Evolutionary conservation across 2,888 invertebrate genomes (phyloP).

Genomic region (Leptodirus hochenwartii): DNA sequence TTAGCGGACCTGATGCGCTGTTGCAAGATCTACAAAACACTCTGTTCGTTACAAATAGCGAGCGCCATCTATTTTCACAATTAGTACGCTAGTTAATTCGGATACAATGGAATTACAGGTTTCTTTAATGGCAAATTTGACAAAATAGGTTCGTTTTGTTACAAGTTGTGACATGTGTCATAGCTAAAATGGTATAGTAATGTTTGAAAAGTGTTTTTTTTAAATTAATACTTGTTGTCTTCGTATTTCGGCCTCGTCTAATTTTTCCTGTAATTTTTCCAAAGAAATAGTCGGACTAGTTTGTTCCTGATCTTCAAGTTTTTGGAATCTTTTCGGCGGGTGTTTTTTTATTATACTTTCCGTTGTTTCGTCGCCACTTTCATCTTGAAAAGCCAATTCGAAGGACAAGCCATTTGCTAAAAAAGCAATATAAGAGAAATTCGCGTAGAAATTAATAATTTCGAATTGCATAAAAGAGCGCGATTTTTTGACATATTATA

Average conservation of each 20-base stretch:
- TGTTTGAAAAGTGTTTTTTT: conserved; percentile 4
- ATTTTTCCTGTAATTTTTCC: conserved; percentile 47
- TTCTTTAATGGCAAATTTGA: background rate
- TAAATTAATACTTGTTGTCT: conserved; percentile 32
- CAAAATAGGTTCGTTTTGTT: too few species aligned
- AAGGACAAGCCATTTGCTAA: conserved; percentile 24
- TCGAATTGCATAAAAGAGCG: too few species aligned
- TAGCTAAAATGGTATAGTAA: background rate
- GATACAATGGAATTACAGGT: background rate
- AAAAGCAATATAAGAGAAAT: conserved; percentile 7
- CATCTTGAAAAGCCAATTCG: conserved; percentile 24
- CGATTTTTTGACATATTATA: too few species aligned
- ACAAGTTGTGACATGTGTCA: background rate
- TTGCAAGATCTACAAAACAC: conserved; percentile 19
- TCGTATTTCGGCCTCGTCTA: conserved; percentile 53
- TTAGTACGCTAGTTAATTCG: background rate
- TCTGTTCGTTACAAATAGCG: too few species aligned
- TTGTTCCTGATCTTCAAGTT: conserved; percentile 43
- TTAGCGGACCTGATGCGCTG: conserved; percentile 24
- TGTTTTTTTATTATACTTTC: conserved; percentile 33
- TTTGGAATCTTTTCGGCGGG: conserved; percentile 48
- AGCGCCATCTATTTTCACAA: background rate
- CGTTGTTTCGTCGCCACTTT: conserved; percentile 14
- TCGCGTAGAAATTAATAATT: too few species aligned
- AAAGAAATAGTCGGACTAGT: conserved; percentile 33